Evolutionary conservation across 92 coral and sea anemone genomes (phyloP).

Genomic region (Epizoanthus scotinus): DNA sequence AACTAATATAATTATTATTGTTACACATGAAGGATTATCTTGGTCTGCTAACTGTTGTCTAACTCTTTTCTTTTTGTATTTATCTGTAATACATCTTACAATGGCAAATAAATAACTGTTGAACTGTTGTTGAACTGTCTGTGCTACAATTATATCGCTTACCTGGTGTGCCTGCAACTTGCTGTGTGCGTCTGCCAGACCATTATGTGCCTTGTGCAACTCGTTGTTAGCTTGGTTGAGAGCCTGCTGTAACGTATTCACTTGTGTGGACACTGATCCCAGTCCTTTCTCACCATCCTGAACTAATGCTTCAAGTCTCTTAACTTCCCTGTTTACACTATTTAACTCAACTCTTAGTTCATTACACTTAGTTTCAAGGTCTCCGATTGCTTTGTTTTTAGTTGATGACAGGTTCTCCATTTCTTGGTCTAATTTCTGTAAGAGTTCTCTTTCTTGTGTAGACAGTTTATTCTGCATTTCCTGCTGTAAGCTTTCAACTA

Average conservation of each 20-base stretch:
- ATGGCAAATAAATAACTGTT: no score
- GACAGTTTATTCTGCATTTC: constrained; percentile 61
- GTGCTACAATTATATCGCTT: constrained; percentile 22
- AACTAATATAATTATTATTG: no score
- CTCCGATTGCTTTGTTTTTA: constrained; percentile 64
- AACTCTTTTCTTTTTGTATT: no score
- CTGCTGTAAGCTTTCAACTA: constrained; percentile 50
- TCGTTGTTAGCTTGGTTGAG: constrained; percentile 59
- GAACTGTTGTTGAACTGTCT: no score
- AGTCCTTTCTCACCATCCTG: constrained; percentile 91
- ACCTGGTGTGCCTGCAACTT: constrained; percentile 68
- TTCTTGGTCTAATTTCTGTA: constrained; percentile 61
- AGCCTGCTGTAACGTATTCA: constrained; percentile 68
- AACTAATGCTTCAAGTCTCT: constrained; percentile 68
- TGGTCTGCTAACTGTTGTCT: no score
- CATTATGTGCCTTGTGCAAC: constrained; percentile 65
- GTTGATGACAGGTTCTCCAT: constrained; percentile 58
- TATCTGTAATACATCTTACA: no score
- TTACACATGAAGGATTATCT: no score
- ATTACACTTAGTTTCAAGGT: constrained; percentile 67
- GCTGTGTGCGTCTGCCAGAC: constrained; percentile 58
- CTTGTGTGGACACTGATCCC: constrained; percentile 89
- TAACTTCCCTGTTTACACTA: constrained; percentile 62
- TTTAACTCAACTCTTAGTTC: constrained; percentile 71
- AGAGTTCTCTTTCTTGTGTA: constrained; percentile 54